Percentiles rank a stretch among this genome's conserved stretches.
These are phyloP conservation scores for Pollimyrus isidori DNA, from an alignment of 2,113 vertebrate genomes.

Conservation along the genomic window DNA sequence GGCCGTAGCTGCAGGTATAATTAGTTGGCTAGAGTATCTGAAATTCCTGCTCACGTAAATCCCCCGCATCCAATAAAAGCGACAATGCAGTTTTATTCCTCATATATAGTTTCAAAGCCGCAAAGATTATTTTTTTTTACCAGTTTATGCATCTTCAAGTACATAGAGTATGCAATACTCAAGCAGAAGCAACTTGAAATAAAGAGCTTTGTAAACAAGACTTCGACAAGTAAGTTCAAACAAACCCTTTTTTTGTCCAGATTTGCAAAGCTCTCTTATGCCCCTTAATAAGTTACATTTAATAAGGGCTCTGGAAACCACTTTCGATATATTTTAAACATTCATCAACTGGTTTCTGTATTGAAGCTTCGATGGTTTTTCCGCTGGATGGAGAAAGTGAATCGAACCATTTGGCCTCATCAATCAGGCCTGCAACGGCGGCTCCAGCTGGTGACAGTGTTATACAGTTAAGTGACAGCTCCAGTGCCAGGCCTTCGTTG, in stretches of 20 bases:
- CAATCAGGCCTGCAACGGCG: slow-evolving; percentile 90
- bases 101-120: neutral
- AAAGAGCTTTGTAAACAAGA: neutral
- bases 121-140: neutral
- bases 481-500: slow-evolving; percentile 69
- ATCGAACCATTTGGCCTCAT: slow-evolving; percentile 86
- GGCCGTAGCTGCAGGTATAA: neutral
- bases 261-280: neutral
- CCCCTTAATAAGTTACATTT: neutral
- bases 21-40: neutral
- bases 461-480: slow-evolving; percentile 94
- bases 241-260: neutral
- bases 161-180: neutral
- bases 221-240: neutral
- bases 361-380: slow-evolving; percentile 70
- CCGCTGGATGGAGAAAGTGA: slow-evolving; percentile 78
- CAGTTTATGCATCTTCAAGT: neutral
- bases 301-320: neutral
- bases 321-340: slow-evolving; percentile 55
- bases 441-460: slow-evolving; percentile 74
- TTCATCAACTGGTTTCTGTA: slow-evolving; percentile 73
- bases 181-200: neutral
- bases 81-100: neutral
- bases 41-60: neutral
- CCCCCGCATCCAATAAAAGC: neutral